Conservation (phyloP, 2,888 invertebrate genomes). For the Drosophila monieri region DNA sequence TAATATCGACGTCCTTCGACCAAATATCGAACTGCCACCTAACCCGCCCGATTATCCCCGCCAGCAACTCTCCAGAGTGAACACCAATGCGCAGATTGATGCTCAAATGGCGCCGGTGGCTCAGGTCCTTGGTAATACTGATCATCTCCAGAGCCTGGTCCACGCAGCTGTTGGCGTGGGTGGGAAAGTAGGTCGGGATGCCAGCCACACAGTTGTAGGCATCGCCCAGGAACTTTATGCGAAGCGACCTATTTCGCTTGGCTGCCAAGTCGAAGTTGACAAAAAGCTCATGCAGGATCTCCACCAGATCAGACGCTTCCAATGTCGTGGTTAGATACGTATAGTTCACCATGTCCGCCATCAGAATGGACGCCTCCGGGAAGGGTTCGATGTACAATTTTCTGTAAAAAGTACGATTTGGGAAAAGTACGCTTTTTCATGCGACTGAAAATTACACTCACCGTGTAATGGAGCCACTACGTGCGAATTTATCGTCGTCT, state of each 20-base stretch:
- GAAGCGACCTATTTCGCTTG: constrained; percentile 89
- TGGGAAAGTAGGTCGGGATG: constrained; percentile 89
- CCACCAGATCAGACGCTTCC: constrained; percentile 91
- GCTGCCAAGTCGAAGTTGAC: constrained; percentile 95
- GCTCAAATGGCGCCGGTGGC: constrained; percentile 89
- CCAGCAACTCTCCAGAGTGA: constrained; percentile 95
- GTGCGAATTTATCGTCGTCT: constrained; percentile 9
- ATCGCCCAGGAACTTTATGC: constrained; percentile 96
- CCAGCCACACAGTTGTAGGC: constrained; percentile 97
- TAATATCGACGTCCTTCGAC: constrained; percentile 97
- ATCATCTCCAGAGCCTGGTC: constrained; percentile 96
- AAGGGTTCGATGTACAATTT: constrained; percentile 92
- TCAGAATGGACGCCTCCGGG: constrained; percentile 93
- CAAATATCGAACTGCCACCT: constrained; percentile 99
- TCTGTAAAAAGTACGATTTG: not conserved
- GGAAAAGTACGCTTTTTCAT: no score
- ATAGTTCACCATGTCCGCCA: constrained; percentile 96
- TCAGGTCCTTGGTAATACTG: constrained; percentile 90
- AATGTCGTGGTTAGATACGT: constrained; percentile 90
- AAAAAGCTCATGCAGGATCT: constrained; percentile 94
- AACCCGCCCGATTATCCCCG: constrained; percentile 94
- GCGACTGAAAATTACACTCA: not conserved
- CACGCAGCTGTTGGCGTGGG: constrained; percentile 95
- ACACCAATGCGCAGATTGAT: constrained; percentile 98
- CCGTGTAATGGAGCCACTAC: not conserved